Evolutionary conservation across 2,113 vertebrate genomes (phyloP).

Genomic region (Speoplatyrhinus poulsoni): DNA sequence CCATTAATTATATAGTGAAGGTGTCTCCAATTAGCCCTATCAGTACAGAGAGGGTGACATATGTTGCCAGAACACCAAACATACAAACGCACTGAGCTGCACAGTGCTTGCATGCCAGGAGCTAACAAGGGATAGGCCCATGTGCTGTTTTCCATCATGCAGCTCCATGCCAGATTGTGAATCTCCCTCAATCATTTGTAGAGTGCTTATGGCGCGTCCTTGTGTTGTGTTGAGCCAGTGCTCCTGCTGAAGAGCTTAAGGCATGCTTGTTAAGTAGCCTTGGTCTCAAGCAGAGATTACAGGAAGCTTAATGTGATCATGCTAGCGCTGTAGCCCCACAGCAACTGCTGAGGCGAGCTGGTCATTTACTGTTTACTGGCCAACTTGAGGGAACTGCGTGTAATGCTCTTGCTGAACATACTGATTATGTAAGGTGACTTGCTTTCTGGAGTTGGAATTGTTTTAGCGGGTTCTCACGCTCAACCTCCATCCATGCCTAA

Average conservation of each 20-base stretch:
- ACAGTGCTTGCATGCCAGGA: slow-evolving; percentile 56
- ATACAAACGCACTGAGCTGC: slow-evolving; percentile 57
- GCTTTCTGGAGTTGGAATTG: slow-evolving; percentile 7
- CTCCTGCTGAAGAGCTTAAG: slow-evolving; percentile 68
- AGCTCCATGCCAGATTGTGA: slow-evolving; percentile 66
- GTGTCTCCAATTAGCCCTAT: slow-evolving; percentile 38
- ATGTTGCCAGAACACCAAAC: slow-evolving; percentile 59
- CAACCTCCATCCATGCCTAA: background rate
- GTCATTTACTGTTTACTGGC: slow-evolving; percentile 14
- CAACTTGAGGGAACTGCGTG: background rate
- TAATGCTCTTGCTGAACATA: background rate
- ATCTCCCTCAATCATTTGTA: slow-evolving; percentile 64
- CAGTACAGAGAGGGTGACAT: slow-evolving; percentile 42
- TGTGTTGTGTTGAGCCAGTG: slow-evolving; percentile 51
- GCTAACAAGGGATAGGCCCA: slow-evolving; percentile 65
- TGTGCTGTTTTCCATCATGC: slow-evolving; percentile 55
- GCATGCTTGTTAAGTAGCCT: slow-evolving; percentile 66
- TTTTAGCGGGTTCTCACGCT: background rate
- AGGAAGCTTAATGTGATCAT: slow-evolving; percentile 58
- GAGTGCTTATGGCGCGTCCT: slow-evolving; percentile 50
- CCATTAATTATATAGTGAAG: slow-evolving; percentile 40
- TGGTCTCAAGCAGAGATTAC: slow-evolving; percentile 69
- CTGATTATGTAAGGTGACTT: background rate
- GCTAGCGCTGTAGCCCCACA: slow-evolving; percentile 34
- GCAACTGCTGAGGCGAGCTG: slow-evolving; percentile 46